Base-by-base conservation (phyloP, 2,113 vertebrate species). In the Nansenia antarctica region DNA sequence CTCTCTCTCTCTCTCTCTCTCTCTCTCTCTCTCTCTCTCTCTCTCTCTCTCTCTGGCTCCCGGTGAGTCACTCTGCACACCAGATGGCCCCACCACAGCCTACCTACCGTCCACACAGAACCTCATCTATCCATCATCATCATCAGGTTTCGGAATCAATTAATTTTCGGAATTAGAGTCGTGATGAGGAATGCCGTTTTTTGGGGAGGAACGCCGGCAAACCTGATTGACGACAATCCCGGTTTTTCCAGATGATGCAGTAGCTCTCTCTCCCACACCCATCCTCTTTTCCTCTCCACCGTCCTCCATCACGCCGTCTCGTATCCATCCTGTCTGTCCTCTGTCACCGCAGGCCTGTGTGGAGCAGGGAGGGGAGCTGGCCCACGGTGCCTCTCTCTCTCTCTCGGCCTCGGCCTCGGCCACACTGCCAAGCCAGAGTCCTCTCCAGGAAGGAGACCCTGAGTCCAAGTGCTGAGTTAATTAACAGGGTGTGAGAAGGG, bases 401-500 rank as follows among this genome's bases (percentile, higher is more conserved):
- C 45, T 70, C 5, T 52, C 67, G 18, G 8, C 35, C 57, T 32
- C 26, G n/a, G n/a, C n/a, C n/a, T n/a, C n/a, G 42, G 31, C 54
- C 30, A 57, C 3, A 1, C 32, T 69, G 74, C 80, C 81, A 73
- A 74, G 79, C 77, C 59, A 65, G 58, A 80, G 57, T 32, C 35
- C 6, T 67, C 57, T 62, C 68, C 70, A 72, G 76, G 78, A n/a
- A n/a, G n/a, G n/a, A n/a, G 67, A 62, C 37, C 29, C 67, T 62
- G 63, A 54, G 72, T 63, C 62, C 64, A 58, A 61, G 84, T 61
- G 77, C 82, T 72, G 73, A 85, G 86, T 81, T 89, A 84, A 90
- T 90, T 90, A 90, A 90, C 70, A 60, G 79, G 76, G 77, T 86
- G 81, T 79, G 74, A 53, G 79, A 39, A 70, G 72, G 69, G 47